A percentile compares a stretch with the other conserved stretches of the same genome.
These are phyloP conservation scores for Hyperoplus lanceolatus DNA, from an alignment of 2,797 vertebrate species.

Conservation along the genomic window DNA sequence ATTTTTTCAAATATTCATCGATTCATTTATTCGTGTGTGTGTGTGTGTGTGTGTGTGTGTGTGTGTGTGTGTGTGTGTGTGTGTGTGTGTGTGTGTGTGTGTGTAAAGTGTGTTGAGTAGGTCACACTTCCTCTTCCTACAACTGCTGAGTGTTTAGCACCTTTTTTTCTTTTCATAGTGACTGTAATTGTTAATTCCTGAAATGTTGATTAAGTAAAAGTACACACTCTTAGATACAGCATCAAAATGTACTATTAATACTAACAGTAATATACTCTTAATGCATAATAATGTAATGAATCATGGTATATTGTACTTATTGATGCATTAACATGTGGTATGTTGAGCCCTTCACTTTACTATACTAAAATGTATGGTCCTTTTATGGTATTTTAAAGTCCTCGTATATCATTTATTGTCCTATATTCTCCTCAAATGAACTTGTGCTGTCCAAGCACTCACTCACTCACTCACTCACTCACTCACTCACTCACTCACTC, in stretches of 20 bases:
- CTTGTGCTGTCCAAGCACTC: background rate
- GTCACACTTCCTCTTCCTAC: slow-evolving; percentile 31
- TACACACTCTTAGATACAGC: too few species aligned
- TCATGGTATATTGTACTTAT: too few species aligned
- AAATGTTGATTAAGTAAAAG: too few species aligned
- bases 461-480: too few species aligned
- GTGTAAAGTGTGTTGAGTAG: background rate
- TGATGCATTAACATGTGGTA: too few species aligned
- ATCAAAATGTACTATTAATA: too few species aligned
- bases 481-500: too few species aligned
- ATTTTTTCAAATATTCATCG: background rate
- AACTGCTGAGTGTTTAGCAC: slow-evolving; percentile 20
- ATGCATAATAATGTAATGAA: too few species aligned
- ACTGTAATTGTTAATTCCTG: slow-evolving; percentile 14
- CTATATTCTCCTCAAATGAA: background rate
- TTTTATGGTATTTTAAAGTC: background rate
- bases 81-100: background rate
- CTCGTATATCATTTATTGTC: background rate
- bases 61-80: too few species aligned
- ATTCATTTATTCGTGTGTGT: slow-evolving; percentile 2
- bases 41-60: too few species aligned
- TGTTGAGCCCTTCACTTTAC: background rate
- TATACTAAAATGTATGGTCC: too few species aligned
- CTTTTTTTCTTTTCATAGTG: background rate
- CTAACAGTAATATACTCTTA: too few species aligned